Percentiles rank a stretch among this genome's conserved stretches.
These are phyloP conservation scores for Callipepla squamata DNA, from an alignment of 2,113 vertebrate species.

Conservation along the genomic window DNA sequence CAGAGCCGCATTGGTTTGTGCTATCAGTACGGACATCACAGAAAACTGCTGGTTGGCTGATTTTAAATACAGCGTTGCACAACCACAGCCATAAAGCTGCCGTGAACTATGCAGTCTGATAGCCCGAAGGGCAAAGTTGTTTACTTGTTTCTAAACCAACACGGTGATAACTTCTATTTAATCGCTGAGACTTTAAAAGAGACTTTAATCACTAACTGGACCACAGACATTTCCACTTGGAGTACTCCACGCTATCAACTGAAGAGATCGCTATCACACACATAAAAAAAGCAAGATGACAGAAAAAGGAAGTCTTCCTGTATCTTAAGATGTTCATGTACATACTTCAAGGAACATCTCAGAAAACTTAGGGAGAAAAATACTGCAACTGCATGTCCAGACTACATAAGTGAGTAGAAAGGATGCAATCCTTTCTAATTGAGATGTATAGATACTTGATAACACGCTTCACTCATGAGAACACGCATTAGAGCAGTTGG, in stretches of 20 bases:
- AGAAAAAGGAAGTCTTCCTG: background rate
- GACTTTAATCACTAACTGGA: background rate
- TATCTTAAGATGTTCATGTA: background rate
- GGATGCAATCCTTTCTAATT: background rate
- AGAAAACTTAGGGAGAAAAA: background rate
- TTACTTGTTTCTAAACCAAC: background rate
- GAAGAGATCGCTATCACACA: background rate
- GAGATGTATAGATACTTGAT: background rate
- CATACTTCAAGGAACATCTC: background rate
- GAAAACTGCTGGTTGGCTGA: background rate
- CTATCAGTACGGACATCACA: background rate
- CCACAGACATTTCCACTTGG: background rate
- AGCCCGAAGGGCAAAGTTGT: background rate
- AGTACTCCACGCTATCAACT: background rate
- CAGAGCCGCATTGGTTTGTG: background rate
- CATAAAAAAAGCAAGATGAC: background rate
- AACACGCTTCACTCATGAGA: background rate
- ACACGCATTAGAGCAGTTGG: fast-evolving
- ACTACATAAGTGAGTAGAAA: background rate
- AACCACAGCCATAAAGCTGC: background rate
- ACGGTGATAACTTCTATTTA: background rate
- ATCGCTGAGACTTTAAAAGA: background rate
- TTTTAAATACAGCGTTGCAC: background rate
- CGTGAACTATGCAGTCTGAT: background rate
- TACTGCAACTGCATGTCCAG: background rate